Evolutionary conservation across 2,113 vertebrate genomes (phyloP), one percentile per base, ranked within the genome.

Genomic region (Carassius carassius): DNA sequence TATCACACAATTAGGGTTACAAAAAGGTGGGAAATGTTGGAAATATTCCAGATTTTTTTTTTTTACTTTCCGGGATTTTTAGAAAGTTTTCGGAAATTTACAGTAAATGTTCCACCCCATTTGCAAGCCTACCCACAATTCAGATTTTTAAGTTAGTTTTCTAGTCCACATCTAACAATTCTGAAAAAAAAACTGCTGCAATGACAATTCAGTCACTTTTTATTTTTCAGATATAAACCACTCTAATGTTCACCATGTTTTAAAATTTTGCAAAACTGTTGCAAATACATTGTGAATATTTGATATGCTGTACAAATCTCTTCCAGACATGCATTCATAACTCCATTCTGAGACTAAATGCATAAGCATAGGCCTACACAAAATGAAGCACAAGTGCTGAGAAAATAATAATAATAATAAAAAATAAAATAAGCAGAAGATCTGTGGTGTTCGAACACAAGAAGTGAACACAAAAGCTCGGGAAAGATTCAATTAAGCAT

Each of bases 401-500:
- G 23, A 84, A 29, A 86, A 65, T 16, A 13, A 82, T 4, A 37
- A 37, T 4, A 5, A 37, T 4, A 37, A 37, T 3, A 37, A 37
- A 37, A 37, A 82, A 54, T 58, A 65, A 58, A 85, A 77, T 72
- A 84, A 93, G 91, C 84, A 80, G 88, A 93, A 93, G 92, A 91
- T 93, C 93, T 93, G 92, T 94, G 94, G 94, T 94, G 94, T 94
- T 90, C 90, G 89, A 91, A 94, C 91, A 93, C 90, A 93, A 92
- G 91, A 93, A 92, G 93, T 91, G 88, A 91, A 91, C 93, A 95
- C 94, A 95, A 95, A 94, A 93, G 93, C 97, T 96, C 94, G 92
- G 94, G 95, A 95, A 97, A 99, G 97, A 99, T 99, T 99, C 98
- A 99, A 99, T 99, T 99, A 99, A 99, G 97, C 98, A 99, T 99